These are phyloP conservation scores for Microtus californicus DNA, from an alignment of 2,797 vertebrate genomes.

Conservation along the genomic window DNA sequence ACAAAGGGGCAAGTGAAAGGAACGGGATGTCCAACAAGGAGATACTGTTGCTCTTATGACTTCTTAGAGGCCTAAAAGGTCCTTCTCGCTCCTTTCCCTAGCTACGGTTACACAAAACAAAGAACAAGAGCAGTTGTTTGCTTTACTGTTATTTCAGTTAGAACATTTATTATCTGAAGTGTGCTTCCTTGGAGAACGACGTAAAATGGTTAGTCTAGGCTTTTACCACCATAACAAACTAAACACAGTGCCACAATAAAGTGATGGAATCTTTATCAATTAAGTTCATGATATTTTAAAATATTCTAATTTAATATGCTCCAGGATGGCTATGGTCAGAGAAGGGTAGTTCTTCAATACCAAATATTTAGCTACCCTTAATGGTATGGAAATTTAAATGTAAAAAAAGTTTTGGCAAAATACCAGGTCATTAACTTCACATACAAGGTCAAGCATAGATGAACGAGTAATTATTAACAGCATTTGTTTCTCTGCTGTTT, in stretches of 20 bases:
- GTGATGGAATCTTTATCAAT: not conserved
- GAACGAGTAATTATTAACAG: not conserved
- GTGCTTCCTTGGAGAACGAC: constrained; percentile 61
- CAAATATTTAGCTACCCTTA: constrained; percentile 23
- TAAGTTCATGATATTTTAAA: constrained; percentile 16
- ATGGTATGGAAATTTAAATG: constrained; percentile 41
- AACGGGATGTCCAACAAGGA: not conserved
- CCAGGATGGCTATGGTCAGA: not conserved
- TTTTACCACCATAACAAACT: constrained; percentile 3
- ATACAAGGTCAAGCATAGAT: not conserved
- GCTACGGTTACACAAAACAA: constrained; percentile 72
- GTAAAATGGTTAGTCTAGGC: constrained; percentile 5
- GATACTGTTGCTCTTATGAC: constrained; percentile 65
- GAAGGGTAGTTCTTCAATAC: constrained; percentile 13
- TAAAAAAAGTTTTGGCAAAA: not conserved
- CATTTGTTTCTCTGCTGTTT: not conserved
- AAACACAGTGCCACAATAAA: not conserved
- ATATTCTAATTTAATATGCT: not conserved
- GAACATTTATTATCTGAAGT: constrained; percentile 70
- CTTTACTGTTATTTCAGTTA: constrained; percentile 79
- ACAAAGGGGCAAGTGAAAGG: not conserved
- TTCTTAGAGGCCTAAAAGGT: constrained; percentile 80
- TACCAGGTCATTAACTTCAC: not conserved
- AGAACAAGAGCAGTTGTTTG: constrained; percentile 63
- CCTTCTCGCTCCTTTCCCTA: constrained; percentile 56